Base-by-base conservation (phyloP, 2,888 invertebrate genomes). In the Phymatocera aterrima region DNA sequence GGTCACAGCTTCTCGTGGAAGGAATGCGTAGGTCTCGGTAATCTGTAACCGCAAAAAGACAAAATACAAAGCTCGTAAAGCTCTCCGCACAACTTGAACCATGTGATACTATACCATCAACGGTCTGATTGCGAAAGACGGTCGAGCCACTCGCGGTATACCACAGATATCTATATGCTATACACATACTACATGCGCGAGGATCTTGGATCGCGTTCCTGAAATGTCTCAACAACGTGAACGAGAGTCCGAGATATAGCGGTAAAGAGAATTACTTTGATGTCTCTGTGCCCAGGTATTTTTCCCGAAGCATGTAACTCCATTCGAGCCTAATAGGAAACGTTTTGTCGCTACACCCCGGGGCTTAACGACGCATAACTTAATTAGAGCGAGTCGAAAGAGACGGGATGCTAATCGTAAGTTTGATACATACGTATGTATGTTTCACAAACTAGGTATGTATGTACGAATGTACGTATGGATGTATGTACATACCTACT, bases 1-100 rank as follows among this genome's bases (percentile, higher is more conserved):
- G 80, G 98, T 98, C 89, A 98, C 98, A 72, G 98, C 98, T 91
- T 98, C 98, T 79, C 98, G 95, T 3, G 98, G 98, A 85, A 98
- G 93, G 90, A 98, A 98, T 74, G 98, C 97, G 92, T 97, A 98
- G 80, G 97, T 97, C 92, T 98, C 98, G 77, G 98, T 98, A 88
- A 98, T 98, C 98, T 98, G 94, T 79, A 92, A 93, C 88, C 88
- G 82, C 77, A 84, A 37, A 37, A 37, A 34, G 88, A 82, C 83
- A 57, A 57, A 64, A 64, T n/a, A 24, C 18, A 40, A 68, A 21
- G 46, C 46, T 68, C 68, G 43, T 64, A 10, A 37, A 64, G 64
- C 18, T 37, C 8, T 24, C 8, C 21, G 12, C 21, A 18, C n/a
- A 64, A 37, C 37, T 37, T 64, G 60, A 60, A 60, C 60, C 10